Conservation (phyloP, 2,113 vertebrate species). For the Sander lucioperca region DNA sequence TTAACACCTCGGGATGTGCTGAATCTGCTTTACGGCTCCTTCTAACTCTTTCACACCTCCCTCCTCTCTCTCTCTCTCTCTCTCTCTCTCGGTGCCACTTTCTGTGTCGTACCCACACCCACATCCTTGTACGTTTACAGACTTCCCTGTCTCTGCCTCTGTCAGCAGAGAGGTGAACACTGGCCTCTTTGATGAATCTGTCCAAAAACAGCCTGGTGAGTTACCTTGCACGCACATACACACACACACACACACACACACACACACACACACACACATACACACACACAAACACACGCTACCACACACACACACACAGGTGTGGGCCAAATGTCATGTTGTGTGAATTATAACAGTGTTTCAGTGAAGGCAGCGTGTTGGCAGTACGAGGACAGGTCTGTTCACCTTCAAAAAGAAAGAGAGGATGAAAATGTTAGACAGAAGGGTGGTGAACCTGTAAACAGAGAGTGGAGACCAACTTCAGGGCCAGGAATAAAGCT, state of each 20-base stretch:
- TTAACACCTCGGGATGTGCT: neutral
- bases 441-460: constrained; percentile 19
- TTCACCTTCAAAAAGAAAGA: constrained; percentile 21
- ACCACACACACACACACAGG: constrained; percentile 41
- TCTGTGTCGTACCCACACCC: constrained; percentile 35
- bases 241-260: constrained; percentile 44
- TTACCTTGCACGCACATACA: constrained; percentile 55
- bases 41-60: constrained; percentile 30
- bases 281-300: constrained; percentile 37
- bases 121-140: constrained; percentile 43
- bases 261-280: constrained; percentile 43
- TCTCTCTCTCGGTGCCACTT: constrained; percentile 4
- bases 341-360: constrained; percentile 70
- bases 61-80: neutral
- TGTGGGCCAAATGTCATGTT: constrained; percentile 60
- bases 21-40: constrained; percentile 22
- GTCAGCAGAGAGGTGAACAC: constrained; percentile 71
- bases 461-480: neutral
- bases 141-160: constrained; percentile 52
- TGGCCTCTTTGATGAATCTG: constrained; percentile 78
- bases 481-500: neutral
- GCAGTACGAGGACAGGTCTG: constrained; percentile 23
- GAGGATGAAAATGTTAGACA: constrained; percentile 26
- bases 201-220: constrained; percentile 68
- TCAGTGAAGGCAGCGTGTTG: constrained; percentile 37